Evolutionary conservation across 2,888 invertebrate species (phyloP).

Genomic region (Eristalinus sepulchralis): DNA sequence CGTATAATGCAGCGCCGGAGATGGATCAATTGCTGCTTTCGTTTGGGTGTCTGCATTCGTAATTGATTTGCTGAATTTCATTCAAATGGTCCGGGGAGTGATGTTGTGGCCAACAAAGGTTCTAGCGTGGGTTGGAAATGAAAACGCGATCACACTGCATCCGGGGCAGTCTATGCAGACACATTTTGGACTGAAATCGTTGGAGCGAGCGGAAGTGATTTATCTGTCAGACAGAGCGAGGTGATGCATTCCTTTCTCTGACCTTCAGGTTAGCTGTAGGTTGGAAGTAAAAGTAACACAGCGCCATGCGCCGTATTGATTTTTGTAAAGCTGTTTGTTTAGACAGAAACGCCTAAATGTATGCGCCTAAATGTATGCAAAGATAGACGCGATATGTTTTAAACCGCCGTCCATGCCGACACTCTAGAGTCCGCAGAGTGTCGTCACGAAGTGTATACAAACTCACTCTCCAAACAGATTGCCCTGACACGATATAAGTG

Average conservation of each 20-base stretch:
- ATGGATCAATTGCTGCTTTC: conserved; percentile 60
- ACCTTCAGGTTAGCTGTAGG: neutral
- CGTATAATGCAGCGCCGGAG: conserved; percentile 52
- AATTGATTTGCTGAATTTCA: conserved; percentile 60
- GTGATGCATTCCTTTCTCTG: neutral
- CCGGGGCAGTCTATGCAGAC: neutral
- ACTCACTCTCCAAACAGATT: too few species aligned
- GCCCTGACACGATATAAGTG: too few species aligned
- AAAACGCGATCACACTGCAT: conserved; percentile 29
- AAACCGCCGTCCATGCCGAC: too few species aligned
- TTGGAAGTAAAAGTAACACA: neutral
- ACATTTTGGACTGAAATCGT: neutral
- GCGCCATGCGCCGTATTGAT: neutral
- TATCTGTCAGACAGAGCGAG: neutral
- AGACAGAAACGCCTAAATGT: too few species aligned
- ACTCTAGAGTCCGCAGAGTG: too few species aligned
- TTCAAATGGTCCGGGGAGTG: neutral
- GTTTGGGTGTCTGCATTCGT: conserved; percentile 54
- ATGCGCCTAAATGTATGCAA: too few species aligned
- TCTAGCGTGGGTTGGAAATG: neutral
- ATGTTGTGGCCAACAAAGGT: neutral
- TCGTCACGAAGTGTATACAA: too few species aligned
- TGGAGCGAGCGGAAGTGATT: neutral
- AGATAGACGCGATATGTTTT: too few species aligned
- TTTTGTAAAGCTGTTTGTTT: neutral